phyloP scores from a whole-genome alignment of 2,888 invertebrate genomes.

The Endotricha flammealis region DNA sequence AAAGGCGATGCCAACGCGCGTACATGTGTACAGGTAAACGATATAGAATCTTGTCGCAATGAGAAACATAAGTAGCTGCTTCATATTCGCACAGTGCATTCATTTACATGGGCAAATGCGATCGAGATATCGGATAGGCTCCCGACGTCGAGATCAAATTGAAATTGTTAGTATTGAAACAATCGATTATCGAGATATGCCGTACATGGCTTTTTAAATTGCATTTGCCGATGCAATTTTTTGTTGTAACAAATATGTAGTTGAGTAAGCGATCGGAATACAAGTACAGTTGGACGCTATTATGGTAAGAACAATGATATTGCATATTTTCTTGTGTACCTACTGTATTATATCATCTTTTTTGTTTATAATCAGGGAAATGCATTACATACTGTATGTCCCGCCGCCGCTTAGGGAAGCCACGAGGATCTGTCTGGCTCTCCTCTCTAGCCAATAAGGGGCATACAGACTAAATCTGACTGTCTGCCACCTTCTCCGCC shows the following conservation, averaged over 20 bases:
- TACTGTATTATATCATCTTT: too few relatives aligned
- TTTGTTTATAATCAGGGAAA: too few relatives aligned
- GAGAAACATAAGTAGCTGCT: slow-evolving; percentile 35
- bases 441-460: too few relatives aligned
- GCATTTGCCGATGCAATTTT: slow-evolving; percentile 15
- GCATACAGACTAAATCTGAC: too few relatives aligned
- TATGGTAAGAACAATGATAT: background rate
- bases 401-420: too few relatives aligned
- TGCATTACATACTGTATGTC: too few relatives aligned
- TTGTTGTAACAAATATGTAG: slow-evolving; percentile 11
- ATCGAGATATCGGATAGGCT: slow-evolving; percentile 47
- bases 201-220: slow-evolving; percentile 45
- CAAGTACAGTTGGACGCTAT: too few relatives aligned
- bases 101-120: slow-evolving; percentile 44
- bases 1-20: too few relatives aligned
- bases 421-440: too few relatives aligned
- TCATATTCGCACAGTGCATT: slow-evolving; percentile 52
- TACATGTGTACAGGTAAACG: too few relatives aligned
- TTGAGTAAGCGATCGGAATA: slow-evolving; percentile 4
- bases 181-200: slow-evolving; percentile 43
- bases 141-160: slow-evolving; percentile 49
- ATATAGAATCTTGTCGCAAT: slow-evolving; percentile 49
- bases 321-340: too few relatives aligned
- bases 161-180: slow-evolving; percentile 54
- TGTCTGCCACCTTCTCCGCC: too few relatives aligned